A percentile compares a stretch with the other conserved stretches of the same genome.
phyloP scores from a whole-genome alignment of 2,113 vertebrate species.

The Sminthopsis crassicaudata region DNA sequence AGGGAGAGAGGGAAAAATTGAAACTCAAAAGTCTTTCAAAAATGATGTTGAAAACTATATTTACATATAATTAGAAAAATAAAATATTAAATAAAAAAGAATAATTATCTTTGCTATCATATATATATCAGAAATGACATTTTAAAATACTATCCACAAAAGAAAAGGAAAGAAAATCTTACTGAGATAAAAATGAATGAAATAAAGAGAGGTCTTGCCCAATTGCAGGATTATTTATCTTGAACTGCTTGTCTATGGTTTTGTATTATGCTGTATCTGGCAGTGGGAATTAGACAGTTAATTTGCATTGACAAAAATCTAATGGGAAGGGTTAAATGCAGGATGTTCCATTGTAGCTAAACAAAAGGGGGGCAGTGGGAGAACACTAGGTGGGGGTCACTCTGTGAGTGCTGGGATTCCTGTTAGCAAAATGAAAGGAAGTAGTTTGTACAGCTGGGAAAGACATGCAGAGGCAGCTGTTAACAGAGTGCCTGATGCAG shows the following conservation, averaged over 20 bases:
- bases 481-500: neutral
- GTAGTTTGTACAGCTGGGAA: neutral
- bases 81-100: neutral
- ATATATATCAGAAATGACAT: neutral
- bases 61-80: no score
- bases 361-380: neutral
- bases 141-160: neutral
- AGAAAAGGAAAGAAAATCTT: conserved; percentile 19
- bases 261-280: neutral
- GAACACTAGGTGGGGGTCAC: neutral
- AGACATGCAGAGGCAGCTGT: neutral
- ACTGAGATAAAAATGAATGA: conserved; percentile 4
- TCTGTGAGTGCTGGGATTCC: neutral
- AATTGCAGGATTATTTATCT: neutral
- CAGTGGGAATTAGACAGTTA: neutral
- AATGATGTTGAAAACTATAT: no score
- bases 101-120: neutral
- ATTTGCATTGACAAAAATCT: neutral
- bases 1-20: no score
- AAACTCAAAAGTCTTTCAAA: no score
- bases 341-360: neutral
- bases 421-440: conserved; percentile 17
- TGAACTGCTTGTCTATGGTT: neutral
- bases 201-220: neutral
- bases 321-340: neutral